Conservation (phyloP, 1,140 invertebrate genomes). For the Camponotus vicinus region DNA sequence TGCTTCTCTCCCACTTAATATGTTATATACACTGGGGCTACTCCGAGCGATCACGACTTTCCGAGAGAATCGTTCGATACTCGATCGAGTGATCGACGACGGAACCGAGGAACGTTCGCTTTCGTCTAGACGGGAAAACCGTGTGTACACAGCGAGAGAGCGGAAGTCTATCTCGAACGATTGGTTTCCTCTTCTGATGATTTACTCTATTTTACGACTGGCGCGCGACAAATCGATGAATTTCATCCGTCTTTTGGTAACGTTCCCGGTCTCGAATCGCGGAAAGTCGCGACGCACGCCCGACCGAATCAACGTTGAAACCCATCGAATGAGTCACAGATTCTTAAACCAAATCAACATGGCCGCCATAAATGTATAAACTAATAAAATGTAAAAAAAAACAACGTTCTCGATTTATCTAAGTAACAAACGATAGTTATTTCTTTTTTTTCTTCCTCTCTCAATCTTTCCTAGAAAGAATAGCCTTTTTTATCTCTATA, state of each 20-base stretch:
- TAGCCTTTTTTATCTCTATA: constrained; percentile 69
- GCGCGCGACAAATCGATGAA: constrained; percentile 10
- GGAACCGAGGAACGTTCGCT: constrained; percentile 3
- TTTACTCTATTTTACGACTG: constrained; percentile 16
- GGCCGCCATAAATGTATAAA: constrained; percentile 85
- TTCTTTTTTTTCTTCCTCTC: constrained; percentile 66
- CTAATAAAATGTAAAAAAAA: constrained; percentile 86
- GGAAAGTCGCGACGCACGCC: constrained; percentile 61
- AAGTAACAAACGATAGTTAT: constrained; percentile 86
- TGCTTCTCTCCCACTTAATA: constrained; percentile 66
- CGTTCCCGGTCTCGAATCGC: constrained; percentile 13
- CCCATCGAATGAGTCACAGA: constrained; percentile 79
- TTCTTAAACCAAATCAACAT: constrained; percentile 85
- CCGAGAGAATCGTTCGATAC: constrained; percentile 36
- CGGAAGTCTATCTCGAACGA: constrained; percentile 27
- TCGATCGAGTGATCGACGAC: constrained; percentile 30
- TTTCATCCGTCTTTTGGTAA: constrained; percentile 22
- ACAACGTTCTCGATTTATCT: constrained; percentile 86
- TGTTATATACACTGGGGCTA: constrained; percentile 72
- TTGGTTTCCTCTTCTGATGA: constrained; percentile 20
- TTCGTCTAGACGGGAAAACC: constrained; percentile 24
- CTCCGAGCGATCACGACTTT: constrained; percentile 60
- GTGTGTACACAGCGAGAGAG: constrained; percentile 30
- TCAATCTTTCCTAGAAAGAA: constrained; percentile 65
- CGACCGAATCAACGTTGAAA: constrained; percentile 74